Evolutionary conservation across 2,797 vertebrate species (phyloP).

Genomic region (Novumbra hubbsi): DNA sequence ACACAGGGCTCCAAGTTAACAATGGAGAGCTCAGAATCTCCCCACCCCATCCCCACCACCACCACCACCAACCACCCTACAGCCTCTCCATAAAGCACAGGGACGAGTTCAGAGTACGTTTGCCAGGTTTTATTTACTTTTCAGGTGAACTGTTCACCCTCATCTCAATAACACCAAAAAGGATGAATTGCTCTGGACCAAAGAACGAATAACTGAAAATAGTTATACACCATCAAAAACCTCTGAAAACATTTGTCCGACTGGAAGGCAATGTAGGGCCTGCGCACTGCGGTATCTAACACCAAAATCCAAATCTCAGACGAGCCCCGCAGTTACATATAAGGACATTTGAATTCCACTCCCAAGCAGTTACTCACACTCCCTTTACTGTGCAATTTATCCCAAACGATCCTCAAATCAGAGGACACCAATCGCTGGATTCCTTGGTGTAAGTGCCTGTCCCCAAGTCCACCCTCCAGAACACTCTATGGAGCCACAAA

Average conservation of each 20-base stretch:
- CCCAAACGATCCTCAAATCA: slow-evolving; percentile 71
- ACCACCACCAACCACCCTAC: slow-evolving; percentile 39
- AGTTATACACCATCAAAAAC: neutral
- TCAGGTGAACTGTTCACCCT: neutral
- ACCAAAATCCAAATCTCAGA: neutral
- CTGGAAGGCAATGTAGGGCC: neutral
- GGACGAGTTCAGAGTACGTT: neutral
- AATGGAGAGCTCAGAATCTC: slow-evolving; percentile 45
- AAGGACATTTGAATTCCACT: neutral
- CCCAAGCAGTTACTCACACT: slow-evolving; percentile 21
- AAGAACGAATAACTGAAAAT: neutral
- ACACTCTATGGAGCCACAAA: slow-evolving; percentile 77
- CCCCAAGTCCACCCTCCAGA: slow-evolving; percentile 76
- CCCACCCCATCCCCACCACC: slow-evolving; percentile 36
- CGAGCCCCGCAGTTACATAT: slow-evolving; percentile 1
- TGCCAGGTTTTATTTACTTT: neutral
- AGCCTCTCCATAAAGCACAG: slow-evolving; percentile 52
- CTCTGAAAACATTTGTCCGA: neutral
- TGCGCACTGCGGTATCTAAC: neutral
- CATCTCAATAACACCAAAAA: neutral
- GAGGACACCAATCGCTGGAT: slow-evolving; percentile 71
- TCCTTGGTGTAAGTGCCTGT: slow-evolving; percentile 72
- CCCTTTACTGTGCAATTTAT: slow-evolving; percentile 55
- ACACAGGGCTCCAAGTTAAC: slow-evolving; percentile 62
- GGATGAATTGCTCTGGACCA: neutral